These are phyloP conservation scores for Apotomis betuletana DNA, from an alignment of 2,888 invertebrate genomes.

Conservation along the genomic window DNA sequence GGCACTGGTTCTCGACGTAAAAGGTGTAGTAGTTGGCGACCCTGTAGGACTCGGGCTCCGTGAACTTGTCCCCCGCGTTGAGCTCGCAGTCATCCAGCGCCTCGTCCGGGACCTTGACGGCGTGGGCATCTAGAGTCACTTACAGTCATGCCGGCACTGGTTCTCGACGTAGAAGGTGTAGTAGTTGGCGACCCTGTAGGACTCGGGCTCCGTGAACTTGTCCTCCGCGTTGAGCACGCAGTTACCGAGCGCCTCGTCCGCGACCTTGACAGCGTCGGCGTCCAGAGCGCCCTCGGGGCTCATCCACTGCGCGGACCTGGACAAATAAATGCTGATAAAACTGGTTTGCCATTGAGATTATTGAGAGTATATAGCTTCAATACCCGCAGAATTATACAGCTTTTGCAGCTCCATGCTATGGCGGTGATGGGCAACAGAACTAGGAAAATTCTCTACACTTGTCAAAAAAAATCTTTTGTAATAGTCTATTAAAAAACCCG, in stretches of 20 bases:
- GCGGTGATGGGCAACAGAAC: too few relatives aligned
- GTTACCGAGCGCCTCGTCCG: conserved; percentile 74
- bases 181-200: conserved; percentile 89
- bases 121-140: conserved; percentile 63
- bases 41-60: conserved; percentile 90
- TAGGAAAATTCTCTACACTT: too few relatives aligned
- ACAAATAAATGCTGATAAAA: conserved; percentile 1
- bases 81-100: conserved; percentile 86
- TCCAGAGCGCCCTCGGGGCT: conserved; percentile 61
- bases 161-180: conserved; percentile 93
- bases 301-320: conserved; percentile 77
- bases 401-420: too few relatives aligned
- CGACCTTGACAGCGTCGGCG: conserved; percentile 64
- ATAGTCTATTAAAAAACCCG: too few relatives aligned
- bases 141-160: conserved; percentile 88
- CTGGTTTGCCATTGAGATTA: too few relatives aligned
- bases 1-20: conserved; percentile 91
- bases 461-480: too few relatives aligned
- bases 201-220: conserved; percentile 89
- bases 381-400: too few relatives aligned
- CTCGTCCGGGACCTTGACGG: conserved; percentile 64
- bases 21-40: conserved; percentile 89
- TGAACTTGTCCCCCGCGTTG: conserved; percentile 88
- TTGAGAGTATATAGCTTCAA: too few relatives aligned
- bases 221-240: conserved; percentile 89